phyloP scores from a whole-genome alignment of 2,797 vertebrate genomes.

The Myoxocephalus aenaeus region DNA sequence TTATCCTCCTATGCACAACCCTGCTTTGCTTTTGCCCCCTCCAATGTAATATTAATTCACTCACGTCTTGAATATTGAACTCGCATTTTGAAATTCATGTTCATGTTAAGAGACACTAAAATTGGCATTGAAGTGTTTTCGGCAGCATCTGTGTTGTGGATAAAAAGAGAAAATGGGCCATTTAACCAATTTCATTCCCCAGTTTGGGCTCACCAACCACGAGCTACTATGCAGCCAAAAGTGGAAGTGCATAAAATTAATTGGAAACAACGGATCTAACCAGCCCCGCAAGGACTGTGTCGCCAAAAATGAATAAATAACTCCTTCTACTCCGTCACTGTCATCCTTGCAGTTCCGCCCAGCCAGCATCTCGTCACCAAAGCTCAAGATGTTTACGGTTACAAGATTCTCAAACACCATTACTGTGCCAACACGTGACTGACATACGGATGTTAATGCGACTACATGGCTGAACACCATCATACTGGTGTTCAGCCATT shows the following conservation, averaged over 20 bases:
- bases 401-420: not conserved
- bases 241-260: constrained; percentile 52
- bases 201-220: constrained; percentile 34
- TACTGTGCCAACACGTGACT: constrained; percentile 11
- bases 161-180: constrained; percentile 4
- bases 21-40: no score
- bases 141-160: not conserved
- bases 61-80: no score
- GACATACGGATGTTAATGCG: not conserved
- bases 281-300: constrained; percentile 18
- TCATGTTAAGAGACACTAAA: not conserved
- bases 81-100: no score
- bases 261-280: constrained; percentile 36
- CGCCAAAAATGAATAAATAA: constrained; percentile 3
- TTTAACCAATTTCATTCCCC: constrained; percentile 33
- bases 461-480: not conserved
- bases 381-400: constrained; percentile 19
- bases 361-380: constrained; percentile 28
- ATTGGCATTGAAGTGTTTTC: not conserved
- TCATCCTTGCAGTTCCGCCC: constrained; percentile 40
- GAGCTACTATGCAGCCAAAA: constrained; percentile 23
- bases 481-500: not conserved
- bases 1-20: no score
- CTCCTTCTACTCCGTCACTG: constrained; percentile 46
- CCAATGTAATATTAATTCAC: no score